A percentile compares a stretch with the other conserved stretches of the same genome.
These are phyloP conservation scores for Acanthochromis polyacanthus DNA, from an alignment of 2,113 vertebrate genomes.

Conservation along the genomic window DNA sequence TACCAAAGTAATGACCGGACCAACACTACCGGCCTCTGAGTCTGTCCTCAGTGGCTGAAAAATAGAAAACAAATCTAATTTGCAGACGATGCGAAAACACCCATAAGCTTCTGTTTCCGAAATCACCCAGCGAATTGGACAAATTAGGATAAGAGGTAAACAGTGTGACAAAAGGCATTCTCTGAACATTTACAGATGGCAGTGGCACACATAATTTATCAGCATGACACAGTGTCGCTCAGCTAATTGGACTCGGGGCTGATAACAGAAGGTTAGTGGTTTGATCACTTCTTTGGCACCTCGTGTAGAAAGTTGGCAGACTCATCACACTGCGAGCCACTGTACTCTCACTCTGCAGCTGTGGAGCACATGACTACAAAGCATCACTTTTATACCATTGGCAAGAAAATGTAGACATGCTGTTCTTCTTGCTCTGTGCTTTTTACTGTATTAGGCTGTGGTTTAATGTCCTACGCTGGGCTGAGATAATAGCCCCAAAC, in stretches of 20 bases:
- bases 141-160: slow-evolving; percentile 51
- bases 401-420: slow-evolving; percentile 35
- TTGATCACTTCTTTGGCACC: slow-evolving; percentile 51
- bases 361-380: slow-evolving; percentile 26
- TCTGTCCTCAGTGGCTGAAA: fast-evolving
- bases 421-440: slow-evolving; percentile 34
- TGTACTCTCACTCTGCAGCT: slow-evolving; percentile 35
- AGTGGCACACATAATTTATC: slow-evolving; percentile 49
- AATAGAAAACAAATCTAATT: not conserved
- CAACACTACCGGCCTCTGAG: not conserved
- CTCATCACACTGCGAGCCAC: slow-evolving; percentile 13
- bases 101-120: not conserved
- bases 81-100: slow-evolving; percentile 8
- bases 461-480: slow-evolving; percentile 42
- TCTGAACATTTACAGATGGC: slow-evolving; percentile 43
- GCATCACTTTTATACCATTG: slow-evolving; percentile 37
- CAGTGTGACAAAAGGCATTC: slow-evolving; percentile 1
- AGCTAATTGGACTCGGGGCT: slow-evolving; percentile 57
- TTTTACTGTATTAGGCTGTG: slow-evolving; percentile 23
- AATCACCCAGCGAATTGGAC: slow-evolving; percentile 19
- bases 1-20: not conserved
- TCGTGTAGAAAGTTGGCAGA: slow-evolving; percentile 32
- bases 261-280: slow-evolving; percentile 65
- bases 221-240: slow-evolving; percentile 54
- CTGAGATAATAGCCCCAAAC: slow-evolving; percentile 45